Base-by-base conservation (phyloP, 2,797 vertebrate species). In the Clarias laeviceps region DNA sequence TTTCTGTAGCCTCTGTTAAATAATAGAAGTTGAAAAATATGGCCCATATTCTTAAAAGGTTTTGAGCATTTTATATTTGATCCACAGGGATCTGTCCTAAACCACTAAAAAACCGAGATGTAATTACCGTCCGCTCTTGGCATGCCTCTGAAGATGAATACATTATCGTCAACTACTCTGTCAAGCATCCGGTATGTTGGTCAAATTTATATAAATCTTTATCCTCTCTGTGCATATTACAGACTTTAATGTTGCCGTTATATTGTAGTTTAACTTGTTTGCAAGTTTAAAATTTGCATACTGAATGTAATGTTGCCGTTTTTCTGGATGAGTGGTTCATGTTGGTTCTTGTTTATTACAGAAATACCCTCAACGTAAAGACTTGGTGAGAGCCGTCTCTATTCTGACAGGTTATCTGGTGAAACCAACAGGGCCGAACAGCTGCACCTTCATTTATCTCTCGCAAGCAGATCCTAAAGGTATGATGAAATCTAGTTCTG, bases 391-490 rank as follows among this genome's bases (percentile, higher is more conserved):
- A 83, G 96, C 96, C 0, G 90, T 96, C 27, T 96, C 96, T n/a
- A 82, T 96, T 83, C 84, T 95, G 66, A 96, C 96, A 0, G 97
- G 96, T 6, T 97, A 97, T 84, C 89, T 92, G 22, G 88, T 97
- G 87, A 93, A 94, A 76, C 50, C 94, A 50, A 95, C 91, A 0
- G 96, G 96, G 37, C 93, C 94, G 27, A 94, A 92, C 17, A 96
- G 95, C 89, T 97, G 96, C 32, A 86, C 24, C 37, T 95, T 97
- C 88, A 94, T 90, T 1, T 97, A 97, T 89, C 94, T 97, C 66
- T 96, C 96, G 6, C 96, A 97, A 88, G 94, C 96, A 11, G 96
- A 97, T 88, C 96, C 96, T 40, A 96, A 93, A 95, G 96, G 97
- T 97, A 83, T 78, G 83, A 57, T 0, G 37, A 37, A 34, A 8